Base-by-base conservation (phyloP, 2,888 invertebrate genomes). In the Melitaea athalia region DNA sequence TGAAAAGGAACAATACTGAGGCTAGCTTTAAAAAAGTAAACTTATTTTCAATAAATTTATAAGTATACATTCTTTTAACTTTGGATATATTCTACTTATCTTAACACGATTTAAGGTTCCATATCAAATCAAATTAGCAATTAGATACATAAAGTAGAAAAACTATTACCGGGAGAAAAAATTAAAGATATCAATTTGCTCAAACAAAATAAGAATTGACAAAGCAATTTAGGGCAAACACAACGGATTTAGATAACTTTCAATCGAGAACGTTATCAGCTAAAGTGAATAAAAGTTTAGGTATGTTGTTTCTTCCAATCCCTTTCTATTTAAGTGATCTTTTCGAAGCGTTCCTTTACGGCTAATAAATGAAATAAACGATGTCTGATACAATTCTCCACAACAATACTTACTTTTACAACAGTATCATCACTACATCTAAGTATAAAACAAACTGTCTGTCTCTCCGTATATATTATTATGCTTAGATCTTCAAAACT, bases 281-380 rank as follows among this genome's bases (percentile, higher is more conserved):
- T 76, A 75, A 73, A 52, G 64, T 69, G 75, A 75, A 75, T 70
- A 74, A 69, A 71, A 67, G 68, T 69, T 67, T 73, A 72, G 69
- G 71, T 74, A 74, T 67, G 69, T 69, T 64, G 63, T 60, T 38
- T 5, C 38, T 68, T 57, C 61, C 69, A 61, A 68, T 71, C 60
- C 64, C 65, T 62, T 68, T 69, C 71, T 70, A 67, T 73, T 73
- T 68, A 60, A 71, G 67, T 62, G 68, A 43, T 64, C 68, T 68
- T 17, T 52, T 45, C 62, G 52, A 59, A 71, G 59, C 43, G 55
- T 49, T 63, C 50, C 47, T 64, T 66, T 50, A 66, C 38, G 55
- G 63, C 49, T 63, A 64, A 69, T 62, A 64, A 69, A 64, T 72
- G 42, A 59, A 67, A 31, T 65, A 52, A 42, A 43, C 52, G 52